Conservation (phyloP, 2,797 vertebrate species). For the Intellagama lesueurii region DNA sequence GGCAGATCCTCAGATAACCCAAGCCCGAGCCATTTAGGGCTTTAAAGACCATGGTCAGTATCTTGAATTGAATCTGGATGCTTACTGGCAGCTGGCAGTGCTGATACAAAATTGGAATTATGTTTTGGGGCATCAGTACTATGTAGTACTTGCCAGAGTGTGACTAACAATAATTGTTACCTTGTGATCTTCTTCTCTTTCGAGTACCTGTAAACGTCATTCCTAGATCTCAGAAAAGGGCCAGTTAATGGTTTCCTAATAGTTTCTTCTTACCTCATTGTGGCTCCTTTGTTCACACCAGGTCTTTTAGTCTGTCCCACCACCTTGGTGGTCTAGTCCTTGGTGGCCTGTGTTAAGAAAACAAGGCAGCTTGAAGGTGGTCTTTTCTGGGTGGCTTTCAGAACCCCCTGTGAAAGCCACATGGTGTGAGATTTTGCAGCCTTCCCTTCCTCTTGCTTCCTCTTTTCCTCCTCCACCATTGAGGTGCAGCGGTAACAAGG, state of each 20-base stretch:
- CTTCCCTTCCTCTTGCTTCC: neutral
- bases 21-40: too few relatives aligned
- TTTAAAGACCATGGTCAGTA: too few relatives aligned
- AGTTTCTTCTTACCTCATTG: neutral
- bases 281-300: neutral
- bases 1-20: too few relatives aligned
- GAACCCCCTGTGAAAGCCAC: neutral
- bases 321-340: neutral
- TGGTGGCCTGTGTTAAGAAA: neutral
- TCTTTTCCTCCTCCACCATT: neutral
- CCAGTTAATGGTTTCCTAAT: neutral
- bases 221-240: neutral
- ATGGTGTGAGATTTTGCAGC: constrained; percentile 23
- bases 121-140: neutral
- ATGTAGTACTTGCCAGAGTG: neutral
- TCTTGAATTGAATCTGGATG: too few relatives aligned
- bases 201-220: neutral
- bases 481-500: neutral
- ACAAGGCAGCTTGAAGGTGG: neutral
- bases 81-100: too few relatives aligned
- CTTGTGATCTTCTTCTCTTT: neutral
- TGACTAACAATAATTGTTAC: neutral
- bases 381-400: constrained; percentile 27
- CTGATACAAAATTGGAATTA: neutral
- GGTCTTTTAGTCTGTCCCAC: neutral